These are phyloP conservation scores for Perca flavescens DNA, from an alignment of 2,113 vertebrate species.

Conservation along the genomic window DNA sequence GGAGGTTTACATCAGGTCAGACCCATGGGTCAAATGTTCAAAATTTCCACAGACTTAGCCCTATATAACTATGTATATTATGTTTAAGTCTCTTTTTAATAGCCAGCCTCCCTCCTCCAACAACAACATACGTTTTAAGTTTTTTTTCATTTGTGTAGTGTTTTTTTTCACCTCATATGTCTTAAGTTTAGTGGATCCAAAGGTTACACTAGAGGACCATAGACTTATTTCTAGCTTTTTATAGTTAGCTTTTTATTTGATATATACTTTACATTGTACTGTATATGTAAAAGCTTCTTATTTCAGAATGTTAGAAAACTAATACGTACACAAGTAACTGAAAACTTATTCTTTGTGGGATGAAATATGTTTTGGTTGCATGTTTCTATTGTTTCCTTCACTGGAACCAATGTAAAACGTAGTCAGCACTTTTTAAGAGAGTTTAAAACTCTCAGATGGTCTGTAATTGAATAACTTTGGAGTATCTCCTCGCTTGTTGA, in stretches of 20 bases:
- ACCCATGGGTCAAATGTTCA: background rate
- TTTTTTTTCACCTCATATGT: background rate
- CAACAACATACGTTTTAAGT: too few relatives aligned
- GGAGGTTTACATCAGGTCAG: conserved; percentile 92
- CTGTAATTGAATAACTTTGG: conserved; percentile 5
- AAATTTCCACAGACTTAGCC: background rate
- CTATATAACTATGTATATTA: too few relatives aligned
- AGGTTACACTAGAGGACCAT: too few relatives aligned
- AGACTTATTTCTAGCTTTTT: too few relatives aligned
- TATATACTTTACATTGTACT: too few relatives aligned
- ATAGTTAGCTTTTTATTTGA: too few relatives aligned
- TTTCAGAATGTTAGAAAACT: background rate
- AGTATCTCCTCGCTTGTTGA: conserved; percentile 3
- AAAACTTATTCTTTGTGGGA: background rate
- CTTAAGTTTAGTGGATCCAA: background rate
- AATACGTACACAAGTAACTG: background rate
- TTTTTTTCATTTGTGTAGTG: background rate
- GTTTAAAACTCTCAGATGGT: background rate
- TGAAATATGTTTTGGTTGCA: background rate
- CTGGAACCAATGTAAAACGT: background rate
- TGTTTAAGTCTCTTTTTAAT: too few relatives aligned
- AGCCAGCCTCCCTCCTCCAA: background rate
- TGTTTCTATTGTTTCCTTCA: background rate
- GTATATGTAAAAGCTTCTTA: too few relatives aligned
- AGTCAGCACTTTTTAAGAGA: background rate